These are phyloP conservation scores for Alligator mississippiensis DNA, from an alignment of 2,113 vertebrate genomes.

Conservation along the genomic window DNA sequence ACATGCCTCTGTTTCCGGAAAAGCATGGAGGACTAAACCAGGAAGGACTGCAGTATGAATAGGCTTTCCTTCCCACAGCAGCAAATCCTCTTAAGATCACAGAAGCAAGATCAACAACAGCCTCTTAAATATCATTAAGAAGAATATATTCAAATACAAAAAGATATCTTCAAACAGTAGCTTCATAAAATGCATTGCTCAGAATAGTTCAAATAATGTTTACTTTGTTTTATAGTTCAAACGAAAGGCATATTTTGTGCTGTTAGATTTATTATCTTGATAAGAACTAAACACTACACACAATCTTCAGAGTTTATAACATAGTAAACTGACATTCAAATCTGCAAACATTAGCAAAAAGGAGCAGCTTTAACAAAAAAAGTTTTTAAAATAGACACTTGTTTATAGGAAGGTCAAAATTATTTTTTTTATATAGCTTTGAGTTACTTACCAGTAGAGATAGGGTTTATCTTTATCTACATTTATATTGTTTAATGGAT, in stretches of 20 bases:
- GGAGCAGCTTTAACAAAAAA: neutral
- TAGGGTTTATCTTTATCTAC: slow-evolving; percentile 98
- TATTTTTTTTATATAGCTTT: accelerated
- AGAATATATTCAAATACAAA: neutral
- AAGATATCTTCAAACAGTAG: neutral
- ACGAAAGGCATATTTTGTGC: neutral
- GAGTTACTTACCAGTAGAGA: slow-evolving; percentile 92
- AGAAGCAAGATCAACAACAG: neutral
- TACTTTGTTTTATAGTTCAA: neutral
- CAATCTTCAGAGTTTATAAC: neutral
- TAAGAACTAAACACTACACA: neutral
- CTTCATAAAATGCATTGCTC: neutral
- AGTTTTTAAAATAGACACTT: neutral
- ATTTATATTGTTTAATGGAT: slow-evolving; percentile 96
- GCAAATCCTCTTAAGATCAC: neutral
- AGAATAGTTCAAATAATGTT: neutral
- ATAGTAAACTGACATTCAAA: neutral
- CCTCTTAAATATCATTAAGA: neutral
- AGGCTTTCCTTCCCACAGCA: neutral
- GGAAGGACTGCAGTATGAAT: no score
- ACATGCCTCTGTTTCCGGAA: no score
- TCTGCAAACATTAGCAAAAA: accelerated
- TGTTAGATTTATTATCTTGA: neutral
- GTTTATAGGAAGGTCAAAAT: neutral
- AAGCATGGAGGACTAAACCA: no score